phyloP scores from a whole-genome alignment of 2,888 invertebrate genomes.

The Synanthedon formicaeformis region DNA sequence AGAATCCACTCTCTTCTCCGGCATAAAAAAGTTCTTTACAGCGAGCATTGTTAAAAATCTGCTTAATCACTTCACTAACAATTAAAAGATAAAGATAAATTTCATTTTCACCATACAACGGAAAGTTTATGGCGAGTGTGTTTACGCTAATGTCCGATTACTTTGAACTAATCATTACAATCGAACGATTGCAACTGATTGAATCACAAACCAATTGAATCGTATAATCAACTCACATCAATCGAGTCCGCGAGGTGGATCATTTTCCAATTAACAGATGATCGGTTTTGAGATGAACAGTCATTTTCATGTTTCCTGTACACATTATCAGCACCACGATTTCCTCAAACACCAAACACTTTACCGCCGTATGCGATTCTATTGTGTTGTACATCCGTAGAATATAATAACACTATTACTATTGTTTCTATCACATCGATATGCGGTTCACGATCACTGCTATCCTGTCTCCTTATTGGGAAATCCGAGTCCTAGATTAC shows the following conservation, averaged over 20 bases:
- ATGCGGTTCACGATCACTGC: conserved; percentile 12
- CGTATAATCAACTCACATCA: neutral
- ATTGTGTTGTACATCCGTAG: conserved; percentile 4
- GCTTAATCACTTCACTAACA: neutral
- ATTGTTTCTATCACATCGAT: conserved; percentile 13
- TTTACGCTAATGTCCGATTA: neutral
- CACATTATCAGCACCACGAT: neutral
- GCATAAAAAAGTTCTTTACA: conserved; percentile 81
- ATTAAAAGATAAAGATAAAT: neutral
- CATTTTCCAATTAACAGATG: neutral
- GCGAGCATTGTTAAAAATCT: conserved; percentile 70
- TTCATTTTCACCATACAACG: neutral
- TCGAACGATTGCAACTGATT: neutral
- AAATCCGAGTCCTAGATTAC: neutral
- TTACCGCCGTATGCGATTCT: conserved; percentile 3
- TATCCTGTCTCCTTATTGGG: conserved; percentile 17
- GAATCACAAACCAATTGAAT: neutral
- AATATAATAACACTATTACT: neutral
- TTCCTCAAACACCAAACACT: neutral
- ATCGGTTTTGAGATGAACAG: neutral
- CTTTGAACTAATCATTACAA: neutral
- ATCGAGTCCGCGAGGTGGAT: neutral
- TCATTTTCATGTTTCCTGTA: neutral
- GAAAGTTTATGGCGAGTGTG: too few relatives aligned
- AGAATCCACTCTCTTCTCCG: conserved; percentile 71